phyloP scores from a whole-genome alignment of 2,797 vertebrate genomes.

The Nannoperca australis region DNA sequence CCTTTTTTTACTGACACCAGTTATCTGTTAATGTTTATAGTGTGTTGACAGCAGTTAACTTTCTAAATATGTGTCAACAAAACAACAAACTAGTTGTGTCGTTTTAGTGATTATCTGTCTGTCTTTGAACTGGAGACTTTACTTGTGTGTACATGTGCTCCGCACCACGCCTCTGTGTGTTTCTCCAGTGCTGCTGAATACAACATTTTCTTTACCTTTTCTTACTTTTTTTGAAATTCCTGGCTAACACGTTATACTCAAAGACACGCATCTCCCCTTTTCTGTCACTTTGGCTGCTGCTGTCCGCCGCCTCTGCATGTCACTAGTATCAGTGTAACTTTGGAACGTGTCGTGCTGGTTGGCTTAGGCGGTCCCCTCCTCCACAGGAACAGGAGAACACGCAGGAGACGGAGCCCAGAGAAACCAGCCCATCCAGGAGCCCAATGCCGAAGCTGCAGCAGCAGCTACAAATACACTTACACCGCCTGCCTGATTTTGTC shows the following conservation, averaged over 20 bases:
- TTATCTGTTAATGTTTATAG: neutral
- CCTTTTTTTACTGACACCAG: neutral
- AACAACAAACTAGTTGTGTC: neutral
- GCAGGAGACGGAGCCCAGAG: slow-evolving; percentile 71
- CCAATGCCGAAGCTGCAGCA: slow-evolving; percentile 64
- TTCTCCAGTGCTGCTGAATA: slow-evolving; percentile 29
- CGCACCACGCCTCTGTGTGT: neutral
- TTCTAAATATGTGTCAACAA: neutral
- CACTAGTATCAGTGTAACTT: slow-evolving; percentile 69
- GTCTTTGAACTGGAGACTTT: neutral
- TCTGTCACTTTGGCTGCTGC: slow-evolving; percentile 60
- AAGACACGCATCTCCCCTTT: slow-evolving; percentile 33
- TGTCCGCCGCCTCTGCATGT: slow-evolving; percentile 76
- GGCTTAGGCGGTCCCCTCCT: slow-evolving; percentile 86
- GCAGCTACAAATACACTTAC: slow-evolving; percentile 76
- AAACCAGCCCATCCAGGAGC: slow-evolving; percentile 65
- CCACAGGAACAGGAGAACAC: slow-evolving; percentile 77
- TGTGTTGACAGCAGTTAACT: neutral
- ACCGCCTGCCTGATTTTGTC: slow-evolving; percentile 75
- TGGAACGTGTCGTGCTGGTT: slow-evolving; percentile 81
- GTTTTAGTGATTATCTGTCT: slow-evolving; percentile 1
- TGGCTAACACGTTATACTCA: slow-evolving; percentile 45
- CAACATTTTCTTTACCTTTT: slow-evolving; percentile 34
- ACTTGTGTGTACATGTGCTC: neutral
- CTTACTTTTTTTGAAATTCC: slow-evolving; percentile 9